Base-by-base conservation (phyloP, 2,888 invertebrate species). In the Abrostola tripartita region DNA sequence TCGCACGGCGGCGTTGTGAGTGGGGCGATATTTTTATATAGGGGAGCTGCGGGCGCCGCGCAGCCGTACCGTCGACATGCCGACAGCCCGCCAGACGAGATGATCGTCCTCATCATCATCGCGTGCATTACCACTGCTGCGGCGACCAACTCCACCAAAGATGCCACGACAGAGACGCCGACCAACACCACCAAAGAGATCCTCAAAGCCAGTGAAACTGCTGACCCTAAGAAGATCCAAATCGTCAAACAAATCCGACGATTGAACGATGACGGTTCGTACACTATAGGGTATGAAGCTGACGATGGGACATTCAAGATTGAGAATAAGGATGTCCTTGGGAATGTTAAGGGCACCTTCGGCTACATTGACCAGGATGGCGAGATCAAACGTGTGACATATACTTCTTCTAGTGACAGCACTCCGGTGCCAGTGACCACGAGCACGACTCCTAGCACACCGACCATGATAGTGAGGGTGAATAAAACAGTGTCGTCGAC, bases 261-360 rank as follows among this genome's bases (percentile, higher is more conserved):
- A 84, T 95, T 97, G 4, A 98, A 98, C 86, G 96, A 97, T 57
- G 98, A 98, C 85, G 98, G 98, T 37, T 97, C 97, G 0, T 98
- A 98, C 84, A 97, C 97, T 0, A 97, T 97, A 71, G 98, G 98
- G 0, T 98, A 97, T 84, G 98, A 98, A 91, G 97, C 97, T 4
- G 97, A 97, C 54, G 98, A 98, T 87, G 98, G 98, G 5, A 97
- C 97, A 0, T 98, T 97, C 88, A 97, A 98, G 93, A 97, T 97
- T 64, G 97, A 97, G 91, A 97, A 97, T 82, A 94, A 97, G 70
- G 97, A 97, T 88, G 97, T 97, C 53, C 92, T 96, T 68, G 97
- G 97, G 8, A 97, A 97, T 87, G 97, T 97, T 71, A 97, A 97
- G 88, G 97, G 97, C 47, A 97, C 97, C 57, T 98, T 97, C 83